Evolutionary conservation across 2,888 invertebrate genomes (phyloP), one percentile per base, ranked within the genome.

Genomic region (Litoditis marina): DNA sequence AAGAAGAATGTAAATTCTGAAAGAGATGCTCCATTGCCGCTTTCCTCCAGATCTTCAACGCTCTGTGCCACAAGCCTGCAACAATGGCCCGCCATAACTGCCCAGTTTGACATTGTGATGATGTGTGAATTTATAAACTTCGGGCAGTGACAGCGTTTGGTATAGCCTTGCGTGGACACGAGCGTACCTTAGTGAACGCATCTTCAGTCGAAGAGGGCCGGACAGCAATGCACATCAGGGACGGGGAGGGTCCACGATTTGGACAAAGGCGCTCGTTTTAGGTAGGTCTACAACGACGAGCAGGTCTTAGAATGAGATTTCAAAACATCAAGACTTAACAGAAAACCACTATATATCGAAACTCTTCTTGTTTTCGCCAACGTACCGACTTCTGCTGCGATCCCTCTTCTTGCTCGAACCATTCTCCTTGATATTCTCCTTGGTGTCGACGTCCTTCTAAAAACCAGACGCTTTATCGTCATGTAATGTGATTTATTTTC

Each of bases 211-310:
- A n/a, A n/a, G n/a, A n/a, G n/a, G n/a, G n/a, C 22, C 50, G 36
- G 13, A 19, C 22, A 25, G 39, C 32, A 44, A n/a, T 39, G 22
- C 16, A 42, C 46, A 19, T 25, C 11, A 53, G 25, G 42, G 44
- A 63, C 31, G 13, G 39, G 28, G 30, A 44, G 13, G 30, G 34
- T 46, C 32, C 60, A 25, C 2, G 30, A 28, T 50, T 39, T 31
- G 62, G 36, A 39, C 39, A 44, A 42, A 28, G 28, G 51, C 47
- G 42, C 25, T 58, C 51, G 59, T 47, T 50, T 50, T 27, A 36
- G 11, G 57, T 52, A 46, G 46, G 54, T 60, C 60, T 60, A 61
- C 61, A 63, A 66, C 62, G 50, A 57, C 62, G 44, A 49, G 44
- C 50, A 56, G 11, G 19, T 42, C 25, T 57, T 46, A 53, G 44